These are phyloP conservation scores for Limnephilus marmoratus DNA, from an alignment of 2,888 invertebrate genomes.

Conservation along the genomic window DNA sequence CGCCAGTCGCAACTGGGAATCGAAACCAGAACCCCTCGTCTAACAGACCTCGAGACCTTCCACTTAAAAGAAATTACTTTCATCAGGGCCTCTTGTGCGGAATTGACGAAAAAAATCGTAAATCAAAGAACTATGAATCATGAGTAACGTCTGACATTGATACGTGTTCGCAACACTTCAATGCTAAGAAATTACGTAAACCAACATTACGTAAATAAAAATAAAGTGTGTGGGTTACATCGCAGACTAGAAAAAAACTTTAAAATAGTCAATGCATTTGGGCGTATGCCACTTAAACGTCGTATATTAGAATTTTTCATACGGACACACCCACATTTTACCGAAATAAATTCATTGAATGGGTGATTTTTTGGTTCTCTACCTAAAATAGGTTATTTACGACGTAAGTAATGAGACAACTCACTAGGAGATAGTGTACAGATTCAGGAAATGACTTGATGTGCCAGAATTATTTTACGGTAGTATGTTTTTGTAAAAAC, in stretches of 20 bases:
- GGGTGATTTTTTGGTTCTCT: background rate
- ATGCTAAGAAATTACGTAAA: background rate
- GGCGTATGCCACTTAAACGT: background rate
- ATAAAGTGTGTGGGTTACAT: background rate
- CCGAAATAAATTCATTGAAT: background rate
- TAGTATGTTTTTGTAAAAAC: too few relatives aligned
- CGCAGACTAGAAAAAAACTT: background rate
- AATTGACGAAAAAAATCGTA: too few relatives aligned
- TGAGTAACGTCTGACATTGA: background rate
- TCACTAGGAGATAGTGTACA: background rate
- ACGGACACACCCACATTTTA: background rate
- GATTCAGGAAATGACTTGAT: background rate
- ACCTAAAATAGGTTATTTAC: background rate
- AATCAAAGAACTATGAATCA: background rate
- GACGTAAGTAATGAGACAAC: background rate
- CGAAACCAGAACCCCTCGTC: too few relatives aligned
- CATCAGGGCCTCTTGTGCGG: too few relatives aligned
- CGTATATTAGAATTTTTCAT: background rate
- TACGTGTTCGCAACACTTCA: background rate
- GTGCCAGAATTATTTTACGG: background rate
- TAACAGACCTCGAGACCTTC: too few relatives aligned
- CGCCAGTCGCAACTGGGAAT: too few relatives aligned
- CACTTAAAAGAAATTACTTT: too few relatives aligned
- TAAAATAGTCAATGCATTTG: background rate
- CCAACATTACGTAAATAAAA: background rate